Evolutionary conservation across 2,113 vertebrate genomes (phyloP), one percentile per base, ranked within the genome.

Genomic region (Malurus cyaneus): DNA sequence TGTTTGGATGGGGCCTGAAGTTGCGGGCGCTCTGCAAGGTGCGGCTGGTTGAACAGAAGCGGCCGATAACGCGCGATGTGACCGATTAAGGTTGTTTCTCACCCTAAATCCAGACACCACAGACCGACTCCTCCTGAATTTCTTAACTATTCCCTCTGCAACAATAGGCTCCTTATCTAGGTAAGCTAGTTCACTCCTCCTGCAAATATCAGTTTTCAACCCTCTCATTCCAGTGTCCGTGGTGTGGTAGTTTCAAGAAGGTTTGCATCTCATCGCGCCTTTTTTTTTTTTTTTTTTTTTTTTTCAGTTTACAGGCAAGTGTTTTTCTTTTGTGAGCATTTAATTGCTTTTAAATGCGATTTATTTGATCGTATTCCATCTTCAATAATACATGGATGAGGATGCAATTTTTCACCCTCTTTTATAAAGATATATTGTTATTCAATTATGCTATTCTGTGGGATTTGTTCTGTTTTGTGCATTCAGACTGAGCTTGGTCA

Each of bases 371-470:
- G 0, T n/a, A 67, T 85, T 82, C 73, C 32, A 62, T 85, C 71
- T 89, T 96, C 92, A 88, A 81, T 84, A 86, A 80, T 72, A 91
- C 39, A 57, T 32, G 66, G 28, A 83, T 61, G 57, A 93, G 29
- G 39, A 88, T 72, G 70, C 39, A 80, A 73, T 93, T 95, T 97
- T 96, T 96, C 80, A 93, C 41, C 56, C 25, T 88, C 53, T 81
- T 94, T 92, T 93, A 78, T 73, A 88, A 91, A 87, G 86, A 96
- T 56, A 80, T 47, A 74, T 83, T 86, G 72, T 88, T 89, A 77
- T 79, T 79, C 56, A 79, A 70, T 89, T 93, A 90, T 47, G 44
- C 8, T 62, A 1, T 77, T 88, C 53, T 46, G 42, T 3, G 3
- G 12, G 16, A 44, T 89, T 92, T 65, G 20, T 41, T 95, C 41